Evolutionary conservation across 2,113 vertebrate species (phyloP), one percentile per base, ranked within the genome.

Genomic region (Nibea albiflora): DNA sequence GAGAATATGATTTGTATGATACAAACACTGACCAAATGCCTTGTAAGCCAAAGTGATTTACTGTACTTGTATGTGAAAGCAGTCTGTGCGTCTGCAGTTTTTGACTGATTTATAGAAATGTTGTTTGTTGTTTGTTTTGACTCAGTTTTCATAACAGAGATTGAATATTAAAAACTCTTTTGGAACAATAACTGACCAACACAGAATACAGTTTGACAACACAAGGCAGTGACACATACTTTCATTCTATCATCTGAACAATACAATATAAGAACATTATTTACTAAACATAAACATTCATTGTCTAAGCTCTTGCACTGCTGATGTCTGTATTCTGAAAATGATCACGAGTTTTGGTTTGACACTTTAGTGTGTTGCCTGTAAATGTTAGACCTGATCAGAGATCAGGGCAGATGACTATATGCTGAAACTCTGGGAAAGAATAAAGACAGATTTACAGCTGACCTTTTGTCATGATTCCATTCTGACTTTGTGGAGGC

Each of bases 21-120:
- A 35, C 5, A 39, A 66, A 50, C 67, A 54, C 28, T 69, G 46
- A 71, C 60, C 63, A 68, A 73, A 84, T 42, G 69, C 70, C 75
- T 70, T 67, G 62, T 63, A 20, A 50, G n/a, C 70, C 49, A 73
- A 66, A 66, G 61, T 42, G 64, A 60, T 60, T 26, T 10, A 12
- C 50, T 72, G 66, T 22, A 22, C 50, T 66, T 28, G 9, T 52
- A 6, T 65, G 7, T 63, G 28, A 26, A 10, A 4, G 4, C 22
- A 16, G 19, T 8, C 35, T 35, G 35, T 11, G 42, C 44, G 54
- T 26, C 10, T 52, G 28, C 14, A 42, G 14, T 22, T 54, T 69
- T 14, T 56, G n/a, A 16, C 9, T 6, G 11, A 64, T 54, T 54
- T 10, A 44, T 11, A 5, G 11, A 19, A 15, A 14, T 14, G 19